Conservation (phyloP, 2,888 invertebrate genomes). For the Gerosis bhagava region DNA sequence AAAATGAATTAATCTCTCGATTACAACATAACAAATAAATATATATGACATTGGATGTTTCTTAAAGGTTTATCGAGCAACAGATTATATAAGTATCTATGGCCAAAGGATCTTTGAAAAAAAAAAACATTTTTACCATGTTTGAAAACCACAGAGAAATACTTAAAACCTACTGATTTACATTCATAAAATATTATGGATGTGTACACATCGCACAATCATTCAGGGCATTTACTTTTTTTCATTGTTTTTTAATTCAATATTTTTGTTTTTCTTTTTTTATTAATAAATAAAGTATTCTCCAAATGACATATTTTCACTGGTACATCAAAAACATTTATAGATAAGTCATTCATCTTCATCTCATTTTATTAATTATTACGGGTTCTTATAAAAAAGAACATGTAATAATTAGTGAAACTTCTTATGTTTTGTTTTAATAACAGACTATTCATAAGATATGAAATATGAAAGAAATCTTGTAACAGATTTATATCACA, state of each 20-base stretch:
- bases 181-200: constrained; percentile 7
- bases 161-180: constrained; percentile 24
- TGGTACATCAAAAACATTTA: neutral
- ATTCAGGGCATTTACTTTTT: constrained; percentile 15
- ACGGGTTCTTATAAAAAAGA: constrained; percentile 15
- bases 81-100: neutral
- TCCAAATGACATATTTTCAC: neutral
- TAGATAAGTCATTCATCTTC: neutral
- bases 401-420: constrained; percentile 12
- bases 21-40: neutral
- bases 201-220: constrained; percentile 18
- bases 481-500: neutral
- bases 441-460: too few relatives aligned
- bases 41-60: neutral
- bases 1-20: too few relatives aligned
- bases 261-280: neutral
- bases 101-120: neutral
- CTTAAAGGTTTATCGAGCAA: neutral
- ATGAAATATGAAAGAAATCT: too few relatives aligned
- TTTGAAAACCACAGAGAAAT: constrained; percentile 23
- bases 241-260: neutral
- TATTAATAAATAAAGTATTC: too few relatives aligned
- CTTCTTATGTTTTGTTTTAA: too few relatives aligned
- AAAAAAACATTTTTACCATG: neutral
- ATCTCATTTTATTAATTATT: neutral